Evolutionary conservation across 2,797 vertebrate species (phyloP).

Genomic region (Dendrocincla fuliginosa): DNA sequence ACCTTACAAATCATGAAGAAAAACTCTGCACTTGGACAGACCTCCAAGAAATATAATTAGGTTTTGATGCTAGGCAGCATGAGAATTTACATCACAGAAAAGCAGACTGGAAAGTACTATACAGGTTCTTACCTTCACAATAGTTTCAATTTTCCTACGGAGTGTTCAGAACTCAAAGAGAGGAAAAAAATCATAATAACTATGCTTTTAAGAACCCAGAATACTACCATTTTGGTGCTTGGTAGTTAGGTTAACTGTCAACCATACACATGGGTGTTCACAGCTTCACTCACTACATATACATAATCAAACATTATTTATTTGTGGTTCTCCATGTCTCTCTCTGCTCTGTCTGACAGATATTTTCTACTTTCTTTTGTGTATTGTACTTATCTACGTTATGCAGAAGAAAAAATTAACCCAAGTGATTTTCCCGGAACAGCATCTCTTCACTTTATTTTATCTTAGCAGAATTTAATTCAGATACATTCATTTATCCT

Average conservation of each 20-base stretch:
- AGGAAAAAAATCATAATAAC: not conserved
- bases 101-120: not conserved
- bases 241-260: not conserved
- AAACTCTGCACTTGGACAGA: not conserved
- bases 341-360: not conserved
- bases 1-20: not conserved
- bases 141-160: not conserved
- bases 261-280: not conserved
- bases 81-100: not conserved
- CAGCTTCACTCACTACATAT: not conserved
- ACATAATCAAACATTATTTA: conserved; percentile 2
- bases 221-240: not conserved
- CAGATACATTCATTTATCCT: conserved; percentile 5
- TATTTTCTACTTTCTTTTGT: conserved; percentile 6
- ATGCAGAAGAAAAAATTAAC: conserved; percentile 56
- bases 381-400: not conserved
- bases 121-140: not conserved
- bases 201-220: not conserved
- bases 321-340: not conserved
- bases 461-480: conserved; percentile 50
- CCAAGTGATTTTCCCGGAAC: conserved; percentile 20
- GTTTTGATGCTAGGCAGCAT: not conserved
- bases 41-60: not conserved
- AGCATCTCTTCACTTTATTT: conserved; percentile 1
- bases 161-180: not conserved